Conservation (phyloP, 2,888 invertebrate genomes). For the Lycia hirtaria region DNA sequence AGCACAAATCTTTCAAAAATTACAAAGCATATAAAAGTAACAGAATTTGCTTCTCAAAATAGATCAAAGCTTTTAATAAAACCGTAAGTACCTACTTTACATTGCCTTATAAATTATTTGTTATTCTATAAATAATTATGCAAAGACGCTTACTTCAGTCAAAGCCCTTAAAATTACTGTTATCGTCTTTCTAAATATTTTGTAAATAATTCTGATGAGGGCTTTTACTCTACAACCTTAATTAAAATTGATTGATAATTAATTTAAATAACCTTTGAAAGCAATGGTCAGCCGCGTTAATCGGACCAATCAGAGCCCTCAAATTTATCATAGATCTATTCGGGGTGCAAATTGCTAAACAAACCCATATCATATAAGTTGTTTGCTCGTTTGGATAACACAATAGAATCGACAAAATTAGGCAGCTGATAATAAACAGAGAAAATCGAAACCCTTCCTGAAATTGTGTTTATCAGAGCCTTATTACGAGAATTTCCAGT, state of each 20-base stretch:
- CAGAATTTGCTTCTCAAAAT: too few species aligned
- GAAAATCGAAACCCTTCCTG: conserved; percentile 57
- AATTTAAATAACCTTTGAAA: not conserved
- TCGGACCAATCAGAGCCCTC: conserved; percentile 18
- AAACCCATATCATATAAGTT: conserved; percentile 62
- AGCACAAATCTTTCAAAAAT: too few species aligned
- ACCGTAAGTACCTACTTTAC: too few species aligned
- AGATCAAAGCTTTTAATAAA: too few species aligned
- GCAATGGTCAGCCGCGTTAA: not conserved
- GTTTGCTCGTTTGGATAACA: conserved; percentile 62
- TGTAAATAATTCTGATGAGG: conserved; percentile 3
- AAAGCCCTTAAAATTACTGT: conserved; percentile 6
- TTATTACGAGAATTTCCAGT: conserved; percentile 50
- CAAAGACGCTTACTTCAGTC: conserved; percentile 11
- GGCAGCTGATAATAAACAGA: conserved; percentile 66
- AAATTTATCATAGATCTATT: conserved; percentile 47
- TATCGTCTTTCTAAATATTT: conserved; percentile 7
- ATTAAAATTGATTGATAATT: conserved; percentile 18
- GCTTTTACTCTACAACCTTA: conserved; percentile 4
- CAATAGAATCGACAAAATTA: conserved; percentile 65
- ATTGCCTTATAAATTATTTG: conserved; percentile 31
- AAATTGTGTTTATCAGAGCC: conserved; percentile 68
- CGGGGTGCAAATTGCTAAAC: conserved; percentile 64
- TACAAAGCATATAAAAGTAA: too few species aligned
- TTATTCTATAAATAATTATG: conserved; percentile 33